Percentiles rank a stretch among this genome's conserved stretches.
Conservation (phyloP, 2,113 vertebrate species). For the Aspidoscelis tigris region DNA sequence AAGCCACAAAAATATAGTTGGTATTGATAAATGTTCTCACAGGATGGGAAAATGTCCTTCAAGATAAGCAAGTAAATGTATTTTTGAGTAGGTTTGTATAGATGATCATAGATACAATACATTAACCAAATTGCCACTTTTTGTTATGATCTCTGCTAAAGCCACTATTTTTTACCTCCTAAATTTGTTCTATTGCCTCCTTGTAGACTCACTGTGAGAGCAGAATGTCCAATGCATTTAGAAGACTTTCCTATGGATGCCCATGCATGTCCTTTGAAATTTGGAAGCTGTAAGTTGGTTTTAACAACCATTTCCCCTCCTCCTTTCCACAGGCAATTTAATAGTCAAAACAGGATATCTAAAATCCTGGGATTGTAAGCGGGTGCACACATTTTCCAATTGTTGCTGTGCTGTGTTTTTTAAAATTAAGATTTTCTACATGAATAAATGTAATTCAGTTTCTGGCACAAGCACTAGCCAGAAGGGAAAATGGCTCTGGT, state of each 20-base stretch:
- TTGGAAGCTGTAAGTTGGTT: constrained; percentile 95
- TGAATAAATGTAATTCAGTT: neutral
- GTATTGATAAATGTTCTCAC: neutral
- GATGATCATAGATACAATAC: neutral
- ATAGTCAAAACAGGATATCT: constrained; percentile 38
- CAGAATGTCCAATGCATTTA: constrained; percentile 98
- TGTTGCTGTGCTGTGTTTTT: constrained; percentile 14
- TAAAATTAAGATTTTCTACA: constrained; percentile 20
- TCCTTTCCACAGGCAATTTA: constrained; percentile 36
- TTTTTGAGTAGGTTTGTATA: neutral
- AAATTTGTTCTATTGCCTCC: constrained; percentile 47
- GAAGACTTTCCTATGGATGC: constrained; percentile 99
- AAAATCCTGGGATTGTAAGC: constrained; percentile 30
- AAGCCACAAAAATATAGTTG: neutral
- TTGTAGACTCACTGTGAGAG: constrained; percentile 94
- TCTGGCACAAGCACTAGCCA: constrained; percentile 15
- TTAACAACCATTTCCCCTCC: constrained; percentile 50
- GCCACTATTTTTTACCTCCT: neutral
- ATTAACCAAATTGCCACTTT: neutral
- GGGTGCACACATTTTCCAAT: constrained; percentile 1
- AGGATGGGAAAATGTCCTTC: neutral
- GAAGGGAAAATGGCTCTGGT: constrained; percentile 17
- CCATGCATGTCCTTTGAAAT: constrained; percentile 96
- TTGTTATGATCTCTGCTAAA: constrained; percentile 3
- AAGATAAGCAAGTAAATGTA: neutral